Conservation (phyloP, 2,113 vertebrate genomes). For the Ictidomys tridecemlineatus region DNA sequence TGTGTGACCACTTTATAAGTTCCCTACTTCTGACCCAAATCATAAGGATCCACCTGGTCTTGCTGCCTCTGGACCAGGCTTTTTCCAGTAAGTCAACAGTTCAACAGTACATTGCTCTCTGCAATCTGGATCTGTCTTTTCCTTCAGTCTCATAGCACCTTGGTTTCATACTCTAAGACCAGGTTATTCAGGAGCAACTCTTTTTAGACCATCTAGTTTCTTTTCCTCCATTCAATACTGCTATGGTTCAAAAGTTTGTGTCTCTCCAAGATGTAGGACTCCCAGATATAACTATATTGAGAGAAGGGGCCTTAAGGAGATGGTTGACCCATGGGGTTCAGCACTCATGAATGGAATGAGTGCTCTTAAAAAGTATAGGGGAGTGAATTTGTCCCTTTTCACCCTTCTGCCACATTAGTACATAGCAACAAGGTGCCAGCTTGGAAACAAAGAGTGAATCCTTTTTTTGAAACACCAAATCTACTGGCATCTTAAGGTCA, state of each 20-base stretch:
- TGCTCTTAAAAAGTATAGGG: not conserved
- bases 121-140: not conserved
- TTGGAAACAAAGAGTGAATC: not conserved
- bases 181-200: not conserved
- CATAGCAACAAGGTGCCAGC: not conserved
- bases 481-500: not conserved
- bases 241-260: not conserved
- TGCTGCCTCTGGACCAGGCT: not conserved
- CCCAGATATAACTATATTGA: not conserved
- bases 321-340: not conserved
- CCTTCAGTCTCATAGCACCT: not conserved
- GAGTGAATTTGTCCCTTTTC: not conserved
- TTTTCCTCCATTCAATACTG: not conserved
- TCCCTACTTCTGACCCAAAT: not conserved
- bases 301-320: not conserved
- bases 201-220: not conserved
- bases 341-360: not conserved
- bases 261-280: not conserved
- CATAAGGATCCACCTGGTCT: not conserved
- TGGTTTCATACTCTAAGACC: not conserved
- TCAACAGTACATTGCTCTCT: not conserved
- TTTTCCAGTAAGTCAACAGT: not conserved
- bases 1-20: not conserved
- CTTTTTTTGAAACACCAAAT: not conserved
- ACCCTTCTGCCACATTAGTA: not conserved